Evolutionary conservation across 2,113 vertebrate genomes (phyloP), one percentile per base, ranked within the genome.

Genomic region (Columbina picui): DNA sequence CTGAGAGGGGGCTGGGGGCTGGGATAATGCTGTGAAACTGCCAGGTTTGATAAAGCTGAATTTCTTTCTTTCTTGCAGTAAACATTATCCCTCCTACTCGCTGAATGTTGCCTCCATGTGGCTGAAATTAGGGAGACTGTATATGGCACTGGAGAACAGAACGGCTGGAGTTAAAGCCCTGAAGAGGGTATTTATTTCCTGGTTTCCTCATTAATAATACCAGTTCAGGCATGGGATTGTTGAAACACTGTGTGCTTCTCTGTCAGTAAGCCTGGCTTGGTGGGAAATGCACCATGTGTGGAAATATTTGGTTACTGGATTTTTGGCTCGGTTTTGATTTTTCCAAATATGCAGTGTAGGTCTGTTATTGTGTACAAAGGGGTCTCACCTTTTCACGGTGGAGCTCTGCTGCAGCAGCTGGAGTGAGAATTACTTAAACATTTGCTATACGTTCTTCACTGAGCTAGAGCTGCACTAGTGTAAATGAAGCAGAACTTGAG

Each of bases 41-140:
- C 89, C 90, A 61, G 47, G 71, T 86, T 49, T 83, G 75, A 79
- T 92, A 41, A 94, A 89, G 55, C 34, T 34, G 57, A 47, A 60
- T 91, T 39, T 74, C 86, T 84, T 38, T 84, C 87, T 94, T 60
- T 41, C 61, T 67, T 96, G 34, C 97, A 99, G 99, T 49, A 98
- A 98, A 92, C 98, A 99, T 90, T 99, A 99, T 49, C 99, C 99
- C 2, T 73, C 98, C 56, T 99, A 99, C 97, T 99, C 99, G 3
- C 89, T 99, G 93, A 99, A 99, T 1, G 99, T 99, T 94, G 99
- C 99, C 36, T 99, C 99, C 84, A 98, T 99, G 98, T 99, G 99
- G 98, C 97, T 99, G 97, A 99, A 99, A 95, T 64, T 99, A 67
- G 99, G 99, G 14, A 95, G 98, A 55, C 97, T 99, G 22, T 98